These are phyloP conservation scores for Steatornis caripensis DNA, from an alignment of 2,113 vertebrate genomes.

Conservation along the genomic window DNA sequence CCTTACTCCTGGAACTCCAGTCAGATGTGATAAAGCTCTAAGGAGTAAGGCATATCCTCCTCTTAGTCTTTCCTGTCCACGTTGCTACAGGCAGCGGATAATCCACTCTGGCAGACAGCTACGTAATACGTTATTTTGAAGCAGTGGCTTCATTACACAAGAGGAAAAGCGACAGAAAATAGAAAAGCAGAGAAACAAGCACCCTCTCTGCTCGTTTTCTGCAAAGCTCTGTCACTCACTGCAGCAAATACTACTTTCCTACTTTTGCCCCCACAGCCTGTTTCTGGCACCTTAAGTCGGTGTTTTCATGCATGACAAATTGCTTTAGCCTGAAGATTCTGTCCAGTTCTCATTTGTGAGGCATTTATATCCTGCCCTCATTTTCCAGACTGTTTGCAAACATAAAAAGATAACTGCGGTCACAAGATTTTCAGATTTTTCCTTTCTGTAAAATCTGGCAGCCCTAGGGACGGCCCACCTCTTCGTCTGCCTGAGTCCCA, in stretches of 20 bases:
- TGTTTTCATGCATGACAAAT: conserved; percentile 64
- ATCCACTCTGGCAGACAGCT: background rate
- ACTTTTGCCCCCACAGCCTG: conserved; percentile 1
- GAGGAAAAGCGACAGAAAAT: background rate
- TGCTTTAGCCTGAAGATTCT: conserved; percentile 60
- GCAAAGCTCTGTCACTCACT: background rate
- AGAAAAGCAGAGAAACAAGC: background rate
- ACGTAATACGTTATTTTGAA: background rate
- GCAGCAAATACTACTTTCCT: background rate
- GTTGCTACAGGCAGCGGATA: background rate
- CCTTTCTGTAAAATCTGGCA: background rate
- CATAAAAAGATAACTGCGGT: conserved; percentile 9
- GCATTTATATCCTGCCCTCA: conserved; percentile 69
- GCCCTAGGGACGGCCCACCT: background rate
- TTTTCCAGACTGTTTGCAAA: conserved; percentile 62
- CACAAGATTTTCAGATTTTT: background rate
- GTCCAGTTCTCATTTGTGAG: conserved; percentile 54
- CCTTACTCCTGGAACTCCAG: background rate
- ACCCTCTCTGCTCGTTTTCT: background rate
- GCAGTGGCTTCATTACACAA: background rate
- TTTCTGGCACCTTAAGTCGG: conserved; percentile 50
- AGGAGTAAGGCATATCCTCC: background rate
- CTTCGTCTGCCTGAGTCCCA: background rate
- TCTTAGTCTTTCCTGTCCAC: background rate
- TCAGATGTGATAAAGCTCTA: background rate